These are phyloP conservation scores for Pemphredon lugubris DNA, from an alignment of 2,888 invertebrate species.

Conservation along the genomic window DNA sequence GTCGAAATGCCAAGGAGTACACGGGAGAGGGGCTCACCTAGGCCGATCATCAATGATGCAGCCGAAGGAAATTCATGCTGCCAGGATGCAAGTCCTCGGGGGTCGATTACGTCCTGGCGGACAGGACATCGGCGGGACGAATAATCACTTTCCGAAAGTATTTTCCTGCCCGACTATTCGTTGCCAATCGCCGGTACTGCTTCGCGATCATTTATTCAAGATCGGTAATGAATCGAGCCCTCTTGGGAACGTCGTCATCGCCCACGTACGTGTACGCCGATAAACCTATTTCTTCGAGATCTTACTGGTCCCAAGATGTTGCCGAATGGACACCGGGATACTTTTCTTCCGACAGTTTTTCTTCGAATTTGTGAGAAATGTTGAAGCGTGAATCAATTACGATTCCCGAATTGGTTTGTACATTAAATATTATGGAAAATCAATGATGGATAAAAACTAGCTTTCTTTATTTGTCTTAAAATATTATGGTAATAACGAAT, in stretches of 20 bases:
- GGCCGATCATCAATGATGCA: conserved; percentile 77
- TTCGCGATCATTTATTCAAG: conserved; percentile 75
- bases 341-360: too few species aligned
- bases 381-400: too few species aligned
- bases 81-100: conserved; percentile 70
- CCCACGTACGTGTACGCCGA: conserved; percentile 49
- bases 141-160: conserved; percentile 77
- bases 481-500: too few species aligned
- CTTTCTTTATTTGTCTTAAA: too few species aligned
- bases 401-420: too few species aligned
- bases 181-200: conserved; percentile 67
- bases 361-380: too few species aligned
- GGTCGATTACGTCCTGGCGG: conserved; percentile 75
- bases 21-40: conserved; percentile 35
- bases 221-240: conserved; percentile 77
- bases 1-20: conserved; percentile 12
- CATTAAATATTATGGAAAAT: too few species aligned
- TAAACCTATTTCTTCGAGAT: neutral
- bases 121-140: conserved; percentile 72
- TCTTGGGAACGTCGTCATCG: conserved; percentile 75
- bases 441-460: too few species aligned
- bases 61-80: conserved; percentile 74
- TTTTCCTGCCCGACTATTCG: conserved; percentile 38
- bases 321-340: too few species aligned
- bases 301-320: neutral